Base-by-base conservation (phyloP, 2,797 vertebrate species). In the Balearica regulorum region DNA sequence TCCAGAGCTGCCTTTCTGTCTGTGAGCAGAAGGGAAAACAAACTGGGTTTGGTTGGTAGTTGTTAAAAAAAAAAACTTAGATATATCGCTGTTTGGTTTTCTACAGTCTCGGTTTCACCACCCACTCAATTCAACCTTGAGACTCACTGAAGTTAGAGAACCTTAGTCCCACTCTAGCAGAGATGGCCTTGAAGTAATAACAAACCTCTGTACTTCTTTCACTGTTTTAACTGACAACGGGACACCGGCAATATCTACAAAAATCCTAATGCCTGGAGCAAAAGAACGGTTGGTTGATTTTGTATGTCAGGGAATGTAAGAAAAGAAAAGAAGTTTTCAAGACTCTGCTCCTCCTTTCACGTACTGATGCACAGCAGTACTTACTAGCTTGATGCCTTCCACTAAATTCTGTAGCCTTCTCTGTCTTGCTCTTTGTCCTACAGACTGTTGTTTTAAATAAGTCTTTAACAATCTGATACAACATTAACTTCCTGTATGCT, bases 1-100 rank as follows among this genome's bases (percentile, higher is more conserved):
- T 99, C 98, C 65, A 97, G 93, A 21, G 96, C 93, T 41, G 96
- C 97, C 94, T 93, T 98, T 39, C 96, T 97, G 62, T 98, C 98
- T 98, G 91, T 9, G 87, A 83, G 37, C 43, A 18, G 62, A 60
- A 90, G 46, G 21, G 51, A 55, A 55, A 33, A 75, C 31, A 76
- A 76, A 35, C 33, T 4, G 9, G 9, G 17, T 1, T 26, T 19
- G 20, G 22, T 22, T 16, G 26, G n/a, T 33, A 11, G 33, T 5
- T 58, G 58, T 46, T 9, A 39, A 15, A 37, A 54, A 21, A 54
- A 21, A 35, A n/a, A 68, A 28, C 9, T 28, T 5, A 41, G 7
- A 22, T 16, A 29, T 4, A 8, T 5, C 19, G 39, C 41, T 49
- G n/a, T 3, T 33, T 3, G 2, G 13, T 13, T 25, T 25, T 8